Base-by-base conservation (phyloP, 2,797 vertebrate species). In the Crenuchus spilurus region DNA sequence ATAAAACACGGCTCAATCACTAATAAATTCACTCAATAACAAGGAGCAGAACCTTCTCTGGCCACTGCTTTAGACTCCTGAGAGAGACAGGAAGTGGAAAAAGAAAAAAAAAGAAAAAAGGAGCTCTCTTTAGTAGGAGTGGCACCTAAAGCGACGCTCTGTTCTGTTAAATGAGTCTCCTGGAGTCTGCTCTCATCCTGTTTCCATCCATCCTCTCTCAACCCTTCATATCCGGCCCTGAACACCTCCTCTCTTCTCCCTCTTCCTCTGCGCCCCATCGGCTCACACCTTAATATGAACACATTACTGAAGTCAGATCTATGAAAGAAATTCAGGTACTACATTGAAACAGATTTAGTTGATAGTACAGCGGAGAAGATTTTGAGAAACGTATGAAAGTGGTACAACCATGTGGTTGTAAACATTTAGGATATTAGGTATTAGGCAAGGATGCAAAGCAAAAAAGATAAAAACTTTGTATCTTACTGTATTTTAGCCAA, bases 151-250 rank as follows among this genome's bases (percentile, higher is more conserved):
- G 80, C 81, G 4, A 63, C 73, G 81, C 76, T 85, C 84, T 79
- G 77, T 83, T 80, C 82, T 80, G 72, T 83, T 80, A 83, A 83
- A 86, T 10, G 61, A 73, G 70, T 82, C 77, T 76, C 85, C 84
- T 81, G 70, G 71, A 75, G 82, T 83, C 76, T 57, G 63, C 55
- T 26, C 74, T 77, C 55, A 83, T 80, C 81, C 81, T 79, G 84
- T 84, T 87, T 88, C 78, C 85, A 84, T 76, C 73, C 83, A 78
- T 72, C 33, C 69, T 73, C 87, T 85, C 80, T 80, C 83, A 83
- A 85, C 84, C 74, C n/a, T 76, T 83, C 79, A 80, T 82, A 83
- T 81, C 79, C 31, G 60, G 78, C 52, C 84, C 78, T 83, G 81
- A 88, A 72, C 81, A 3, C 70, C 65, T 52, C 31, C 52, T 60